These are phyloP conservation scores for Manacus vitellinus DNA, from an alignment of 2,113 vertebrate species.

Conservation along the genomic window DNA sequence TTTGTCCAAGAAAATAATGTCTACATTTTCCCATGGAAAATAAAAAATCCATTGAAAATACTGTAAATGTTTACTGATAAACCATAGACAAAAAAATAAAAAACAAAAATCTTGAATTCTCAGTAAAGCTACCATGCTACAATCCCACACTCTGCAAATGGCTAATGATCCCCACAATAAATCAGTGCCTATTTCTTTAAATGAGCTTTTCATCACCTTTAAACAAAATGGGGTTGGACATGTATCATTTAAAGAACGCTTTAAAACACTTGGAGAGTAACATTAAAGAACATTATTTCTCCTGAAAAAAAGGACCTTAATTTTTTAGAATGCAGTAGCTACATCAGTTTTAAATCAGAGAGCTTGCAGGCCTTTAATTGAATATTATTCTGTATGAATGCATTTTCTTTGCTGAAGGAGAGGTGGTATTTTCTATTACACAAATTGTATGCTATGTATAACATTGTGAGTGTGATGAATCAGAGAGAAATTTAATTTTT, in stretches of 20 bases:
- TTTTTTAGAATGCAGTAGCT: background rate
- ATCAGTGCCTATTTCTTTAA: background rate
- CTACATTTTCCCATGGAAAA: background rate
- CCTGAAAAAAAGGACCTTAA: background rate
- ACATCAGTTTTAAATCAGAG: background rate
- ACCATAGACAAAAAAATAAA: background rate
- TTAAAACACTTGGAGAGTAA: background rate
- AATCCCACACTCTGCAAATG: background rate
- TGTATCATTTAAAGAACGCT: background rate
- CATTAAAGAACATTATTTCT: background rate
- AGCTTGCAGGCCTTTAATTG: slow-evolving; percentile 17
- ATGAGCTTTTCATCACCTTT: background rate
- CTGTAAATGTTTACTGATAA: background rate
- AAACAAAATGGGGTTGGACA: background rate
- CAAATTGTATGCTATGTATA: slow-evolving; percentile 2
- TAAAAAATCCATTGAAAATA: background rate
- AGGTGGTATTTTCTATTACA: background rate
- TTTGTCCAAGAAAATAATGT: background rate
- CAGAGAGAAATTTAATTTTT: background rate
- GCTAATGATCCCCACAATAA: background rate
- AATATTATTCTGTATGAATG: background rate
- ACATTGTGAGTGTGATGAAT: background rate
- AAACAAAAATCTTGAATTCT: background rate
- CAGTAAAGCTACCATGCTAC: background rate
- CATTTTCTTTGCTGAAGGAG: background rate